Evolutionary conservation across 1,140 invertebrate species (phyloP).

Genomic region (Achroia grisella): DNA sequence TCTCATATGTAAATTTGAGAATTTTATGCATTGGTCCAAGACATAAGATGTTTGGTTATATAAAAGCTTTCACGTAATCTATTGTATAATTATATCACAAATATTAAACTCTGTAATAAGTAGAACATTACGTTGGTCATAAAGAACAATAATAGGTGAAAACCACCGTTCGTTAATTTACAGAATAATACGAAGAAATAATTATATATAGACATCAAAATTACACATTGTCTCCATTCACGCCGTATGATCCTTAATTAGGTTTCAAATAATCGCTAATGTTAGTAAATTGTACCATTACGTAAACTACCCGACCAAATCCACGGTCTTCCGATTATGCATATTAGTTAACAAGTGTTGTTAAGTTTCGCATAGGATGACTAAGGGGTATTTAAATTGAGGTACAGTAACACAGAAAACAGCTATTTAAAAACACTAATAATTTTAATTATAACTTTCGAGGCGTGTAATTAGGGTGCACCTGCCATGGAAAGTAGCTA

Average conservation of each 20-base stretch:
- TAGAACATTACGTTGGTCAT: too few relatives aligned
- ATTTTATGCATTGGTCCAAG: constrained; percentile 20
- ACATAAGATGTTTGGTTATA: constrained; percentile 11
- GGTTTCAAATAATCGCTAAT: neutral
- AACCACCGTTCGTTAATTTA: too few relatives aligned
- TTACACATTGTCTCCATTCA: too few relatives aligned
- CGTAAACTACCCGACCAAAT: constrained; percentile 11
- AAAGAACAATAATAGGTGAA: too few relatives aligned
- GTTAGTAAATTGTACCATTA: constrained; percentile 10
- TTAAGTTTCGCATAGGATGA: constrained; percentile 22
- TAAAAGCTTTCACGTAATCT: too few relatives aligned
- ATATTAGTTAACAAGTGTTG: constrained; percentile 43
- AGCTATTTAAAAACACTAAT: neutral
- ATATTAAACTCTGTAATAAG: too few relatives aligned
- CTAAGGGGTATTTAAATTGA: constrained; percentile 14
- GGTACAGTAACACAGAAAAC: neutral
- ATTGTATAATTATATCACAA: too few relatives aligned
- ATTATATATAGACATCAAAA: too few relatives aligned
- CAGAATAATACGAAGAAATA: too few relatives aligned
- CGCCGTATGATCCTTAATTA: neutral
- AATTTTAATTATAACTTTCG: neutral
- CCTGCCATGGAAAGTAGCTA: too few relatives aligned
- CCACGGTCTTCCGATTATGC: constrained; percentile 37
- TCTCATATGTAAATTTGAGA: constrained; percentile 43
- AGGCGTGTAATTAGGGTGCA: neutral